phyloP scores from a whole-genome alignment of 1,140 invertebrate genomes.

The Colletes latitarsis region DNA sequence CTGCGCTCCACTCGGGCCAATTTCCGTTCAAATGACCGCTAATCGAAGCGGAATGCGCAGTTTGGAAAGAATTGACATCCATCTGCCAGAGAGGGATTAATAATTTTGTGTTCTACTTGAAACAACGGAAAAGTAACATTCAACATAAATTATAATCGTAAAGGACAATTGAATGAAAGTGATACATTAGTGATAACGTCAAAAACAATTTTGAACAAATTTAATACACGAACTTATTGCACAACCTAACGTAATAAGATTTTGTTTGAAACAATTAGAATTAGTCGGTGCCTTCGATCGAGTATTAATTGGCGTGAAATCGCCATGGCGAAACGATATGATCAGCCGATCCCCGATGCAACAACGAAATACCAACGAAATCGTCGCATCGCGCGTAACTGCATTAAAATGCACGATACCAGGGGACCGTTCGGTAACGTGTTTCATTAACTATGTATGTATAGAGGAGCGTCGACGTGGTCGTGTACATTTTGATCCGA shows the following conservation, averaged over 20 bases:
- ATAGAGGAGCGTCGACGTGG: background rate
- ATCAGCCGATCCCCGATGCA: too few species aligned
- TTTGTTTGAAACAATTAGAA: too few species aligned
- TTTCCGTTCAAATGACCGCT: background rate
- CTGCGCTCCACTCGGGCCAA: background rate
- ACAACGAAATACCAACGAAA: too few species aligned
- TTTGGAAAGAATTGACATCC: background rate
- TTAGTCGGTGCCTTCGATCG: too few species aligned
- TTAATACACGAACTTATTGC: too few species aligned
- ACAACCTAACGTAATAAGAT: too few species aligned
- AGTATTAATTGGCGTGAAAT: background rate
- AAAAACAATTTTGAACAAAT: too few species aligned
- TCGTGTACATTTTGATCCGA: background rate
- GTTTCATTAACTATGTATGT: background rate
- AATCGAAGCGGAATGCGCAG: background rate
- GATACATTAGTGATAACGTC: too few species aligned
- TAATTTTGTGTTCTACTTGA: background rate
- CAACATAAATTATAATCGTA: too few species aligned
- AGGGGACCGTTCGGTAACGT: background rate
- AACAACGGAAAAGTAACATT: too few species aligned
- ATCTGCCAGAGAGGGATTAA: background rate
- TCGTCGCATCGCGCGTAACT: background rate
- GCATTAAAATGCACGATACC: slow-evolving; percentile 1
- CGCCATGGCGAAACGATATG: background rate
- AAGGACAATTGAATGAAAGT: too few species aligned